Evolutionary conservation across 2,113 vertebrate species (phyloP), one percentile per base, ranked within the genome.

Genomic region (Nesospiza acunhae): DNA sequence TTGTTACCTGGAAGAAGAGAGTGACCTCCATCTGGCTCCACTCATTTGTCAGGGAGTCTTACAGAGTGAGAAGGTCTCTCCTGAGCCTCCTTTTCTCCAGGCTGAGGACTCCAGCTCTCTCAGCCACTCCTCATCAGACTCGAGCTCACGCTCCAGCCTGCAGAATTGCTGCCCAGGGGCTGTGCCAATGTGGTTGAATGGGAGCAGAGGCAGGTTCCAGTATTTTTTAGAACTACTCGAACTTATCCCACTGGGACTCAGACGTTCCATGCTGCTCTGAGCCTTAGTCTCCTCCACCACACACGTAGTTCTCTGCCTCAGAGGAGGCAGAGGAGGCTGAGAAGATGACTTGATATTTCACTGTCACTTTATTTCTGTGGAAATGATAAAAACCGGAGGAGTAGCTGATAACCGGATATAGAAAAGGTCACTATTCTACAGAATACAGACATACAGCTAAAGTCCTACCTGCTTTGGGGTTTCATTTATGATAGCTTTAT

Each of bases 131-230:
- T 77, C 39, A 77, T 27, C 53, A 87, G 46, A 87, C 22, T 37
- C 0, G 0, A 46, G 22, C 53, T 52, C 37, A 31, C 9, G 31
- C 31, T 60, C 23, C 2, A 27, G 44, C 16, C 12, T 10, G 17
- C 44, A 7, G 16, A n/a, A 37, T 0, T 13, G 41, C 23, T 33
- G 39, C 27, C 35, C n/a, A 11, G 13, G 16, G 15, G 31, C 31
- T 41, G 56, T n/a, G 39, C 10, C 3, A 2, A 5, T 3, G 26
- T 0, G 0, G 2, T 20, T 18, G 47, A 41, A 53, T 14, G 2
- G 27, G 5, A 63, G 50, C 44, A 69, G 60, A 69, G 50, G 27
- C 5, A 11, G 35, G 14, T 23, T 33, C 7, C 28, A 10, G 31
- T 17, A 24, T 5, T 28, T 68, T 60, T 82, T 6, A 33, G 4